These are phyloP conservation scores for Megaleporinus macrocephalus DNA, from an alignment of 2,113 vertebrate species.

Conservation along the genomic window DNA sequence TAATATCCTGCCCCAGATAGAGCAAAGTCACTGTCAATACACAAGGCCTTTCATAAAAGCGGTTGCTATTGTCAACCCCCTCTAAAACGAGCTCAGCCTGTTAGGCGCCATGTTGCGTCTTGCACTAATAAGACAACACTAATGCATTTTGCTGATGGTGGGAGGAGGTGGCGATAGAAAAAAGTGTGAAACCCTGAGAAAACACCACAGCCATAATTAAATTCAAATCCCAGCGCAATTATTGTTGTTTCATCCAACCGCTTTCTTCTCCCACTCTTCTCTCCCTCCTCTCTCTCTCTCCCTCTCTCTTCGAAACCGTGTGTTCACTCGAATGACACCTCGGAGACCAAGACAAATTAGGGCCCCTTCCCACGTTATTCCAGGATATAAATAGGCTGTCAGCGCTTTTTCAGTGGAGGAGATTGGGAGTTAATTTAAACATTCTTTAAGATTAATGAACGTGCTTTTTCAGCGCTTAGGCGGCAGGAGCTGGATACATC, in stretches of 20 bases:
- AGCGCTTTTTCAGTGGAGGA: slow-evolving; percentile 65
- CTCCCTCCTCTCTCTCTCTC: slow-evolving; percentile 28
- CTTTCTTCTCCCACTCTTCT: slow-evolving; percentile 56
- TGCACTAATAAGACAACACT: slow-evolving; percentile 46
- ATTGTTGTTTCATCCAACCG: slow-evolving; percentile 68
- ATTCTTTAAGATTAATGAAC: slow-evolving; percentile 80
- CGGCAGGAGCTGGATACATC: slow-evolving; percentile 65
- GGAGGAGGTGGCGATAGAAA: slow-evolving; percentile 49
- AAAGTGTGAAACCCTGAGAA: slow-evolving; percentile 64
- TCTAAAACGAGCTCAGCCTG: slow-evolving; percentile 21
- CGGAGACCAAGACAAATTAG: slow-evolving; percentile 77
- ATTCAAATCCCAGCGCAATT: slow-evolving; percentile 65
- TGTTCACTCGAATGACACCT: slow-evolving; percentile 73
- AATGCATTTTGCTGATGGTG: slow-evolving; percentile 42
- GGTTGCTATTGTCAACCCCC: slow-evolving; percentile 21
- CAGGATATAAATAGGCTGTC: slow-evolving; percentile 76
- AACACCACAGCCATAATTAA: slow-evolving; percentile 61
- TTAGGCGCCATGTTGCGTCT: slow-evolving; percentile 26
- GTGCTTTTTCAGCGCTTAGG: slow-evolving; percentile 67
- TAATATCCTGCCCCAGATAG: no score
- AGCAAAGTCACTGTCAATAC: no score
- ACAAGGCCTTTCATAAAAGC: not conserved
- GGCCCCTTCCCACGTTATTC: slow-evolving; percentile 73
- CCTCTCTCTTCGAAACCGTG: slow-evolving; percentile 56
- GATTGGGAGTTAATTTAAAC: slow-evolving; percentile 77